Conservation (phyloP, 2,113 vertebrate species). For the Salvator merianae region DNA sequence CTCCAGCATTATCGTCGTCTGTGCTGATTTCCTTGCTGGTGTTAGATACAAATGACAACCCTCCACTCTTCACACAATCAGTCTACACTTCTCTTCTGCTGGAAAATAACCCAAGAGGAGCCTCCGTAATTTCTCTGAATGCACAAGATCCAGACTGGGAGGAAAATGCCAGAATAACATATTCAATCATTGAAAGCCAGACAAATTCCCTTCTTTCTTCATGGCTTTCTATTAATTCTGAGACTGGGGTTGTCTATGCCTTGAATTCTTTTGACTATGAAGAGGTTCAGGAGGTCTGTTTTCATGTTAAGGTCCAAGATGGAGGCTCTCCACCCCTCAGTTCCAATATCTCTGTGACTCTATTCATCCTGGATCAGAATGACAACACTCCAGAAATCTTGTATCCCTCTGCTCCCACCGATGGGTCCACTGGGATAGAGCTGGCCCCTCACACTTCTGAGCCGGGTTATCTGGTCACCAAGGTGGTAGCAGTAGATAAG, state of each 20-base stretch:
- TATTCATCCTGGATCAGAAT: slow-evolving; percentile 3
- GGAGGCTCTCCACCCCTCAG: not conserved
- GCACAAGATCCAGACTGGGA: not conserved
- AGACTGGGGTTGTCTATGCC: not conserved
- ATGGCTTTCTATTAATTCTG: not conserved
- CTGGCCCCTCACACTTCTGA: too few species aligned
- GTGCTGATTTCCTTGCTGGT: slow-evolving; percentile 52
- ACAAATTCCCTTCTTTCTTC: not conserved
- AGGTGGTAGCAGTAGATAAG: too few species aligned
- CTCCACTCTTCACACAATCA: slow-evolving; percentile 55
- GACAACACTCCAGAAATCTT: not conserved
- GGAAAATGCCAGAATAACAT: not conserved
- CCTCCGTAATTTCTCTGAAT: slow-evolving; percentile 46
- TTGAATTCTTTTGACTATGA: not conserved
- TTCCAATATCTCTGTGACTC: not conserved
- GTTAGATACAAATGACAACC: slow-evolving; percentile 69
- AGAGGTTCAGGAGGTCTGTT: not conserved
- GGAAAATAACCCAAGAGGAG: slow-evolving; percentile 67
- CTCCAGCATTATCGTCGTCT: slow-evolving; percentile 59
- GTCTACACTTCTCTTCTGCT: slow-evolving; percentile 58
- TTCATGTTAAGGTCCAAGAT: not conserved
- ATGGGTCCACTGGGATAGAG: not conserved
- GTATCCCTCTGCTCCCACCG: not conserved
- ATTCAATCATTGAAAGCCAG: not conserved
- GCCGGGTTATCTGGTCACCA: too few species aligned